Evolutionary conservation across 2,797 vertebrate species (phyloP).

Genomic region (Ibycter americanus): DNA sequence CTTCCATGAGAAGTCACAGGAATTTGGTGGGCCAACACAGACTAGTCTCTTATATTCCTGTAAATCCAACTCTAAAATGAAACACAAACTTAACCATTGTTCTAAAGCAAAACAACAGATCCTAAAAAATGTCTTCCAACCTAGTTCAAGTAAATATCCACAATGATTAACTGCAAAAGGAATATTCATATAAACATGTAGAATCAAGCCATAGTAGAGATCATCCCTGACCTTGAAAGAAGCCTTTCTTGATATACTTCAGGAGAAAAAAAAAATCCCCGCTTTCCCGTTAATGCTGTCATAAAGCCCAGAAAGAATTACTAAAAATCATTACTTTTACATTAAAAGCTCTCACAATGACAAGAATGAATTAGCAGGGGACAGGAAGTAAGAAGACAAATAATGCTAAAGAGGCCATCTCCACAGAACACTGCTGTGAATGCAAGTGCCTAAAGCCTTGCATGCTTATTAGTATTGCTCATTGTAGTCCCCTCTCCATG

Average conservation of each 20-base stretch:
- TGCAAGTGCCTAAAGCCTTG: background rate
- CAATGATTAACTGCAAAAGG: background rate
- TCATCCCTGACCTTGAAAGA: background rate
- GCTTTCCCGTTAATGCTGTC: slow-evolving; percentile 12
- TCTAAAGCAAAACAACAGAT: background rate
- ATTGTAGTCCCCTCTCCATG: background rate
- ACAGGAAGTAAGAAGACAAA: background rate
- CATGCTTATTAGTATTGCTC: background rate
- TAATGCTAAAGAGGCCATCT: slow-evolving; percentile 2
- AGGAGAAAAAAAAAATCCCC: background rate
- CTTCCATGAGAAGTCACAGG: background rate
- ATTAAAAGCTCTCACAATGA: slow-evolving; percentile 21
- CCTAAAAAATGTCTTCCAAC: background rate
- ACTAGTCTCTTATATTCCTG: background rate
- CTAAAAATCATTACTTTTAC: slow-evolving; percentile 12
- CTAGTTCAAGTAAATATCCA: background rate
- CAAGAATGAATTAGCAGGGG: slow-evolving; percentile 38
- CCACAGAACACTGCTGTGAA: background rate
- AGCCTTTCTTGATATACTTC: background rate
- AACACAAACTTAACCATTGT: background rate
- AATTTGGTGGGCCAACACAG: background rate
- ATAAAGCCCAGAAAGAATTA: slow-evolving; percentile 9
- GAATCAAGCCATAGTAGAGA: background rate
- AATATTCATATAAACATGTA: background rate
- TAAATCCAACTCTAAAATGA: background rate